Evolutionary conservation across 2,888 invertebrate genomes (phyloP).

Genomic region (Agrochola macilenta): DNA sequence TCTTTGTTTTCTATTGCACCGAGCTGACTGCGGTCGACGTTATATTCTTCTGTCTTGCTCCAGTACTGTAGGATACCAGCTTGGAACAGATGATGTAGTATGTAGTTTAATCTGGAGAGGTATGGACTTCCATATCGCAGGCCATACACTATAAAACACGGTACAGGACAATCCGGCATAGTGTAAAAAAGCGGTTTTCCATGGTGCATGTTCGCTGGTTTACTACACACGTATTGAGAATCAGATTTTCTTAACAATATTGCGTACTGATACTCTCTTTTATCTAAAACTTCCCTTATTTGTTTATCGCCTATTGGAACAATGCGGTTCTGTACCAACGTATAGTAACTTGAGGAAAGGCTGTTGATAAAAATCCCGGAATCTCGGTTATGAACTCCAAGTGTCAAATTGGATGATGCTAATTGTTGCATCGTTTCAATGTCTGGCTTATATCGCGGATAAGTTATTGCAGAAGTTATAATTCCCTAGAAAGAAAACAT

Average conservation of each 20-base stretch:
- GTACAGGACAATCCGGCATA: conserved; percentile 89
- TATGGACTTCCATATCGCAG: conserved; percentile 91
- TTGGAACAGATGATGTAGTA: conserved; percentile 86
- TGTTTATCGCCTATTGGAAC: conserved; percentile 81
- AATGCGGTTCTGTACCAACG: conserved; percentile 77
- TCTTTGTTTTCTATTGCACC: conserved; percentile 72
- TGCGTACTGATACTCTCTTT: conserved; percentile 85
- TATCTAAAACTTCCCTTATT: conserved; percentile 79
- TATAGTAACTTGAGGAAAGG: conserved; percentile 68
- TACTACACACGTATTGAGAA: conserved; percentile 76
- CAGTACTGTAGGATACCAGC: conserved; percentile 88
- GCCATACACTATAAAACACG: conserved; percentile 90
- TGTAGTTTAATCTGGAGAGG: conserved; percentile 83
- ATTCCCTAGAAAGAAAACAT: conserved; percentile 81
- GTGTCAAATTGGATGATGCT: conserved; percentile 76
- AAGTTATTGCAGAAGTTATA: conserved; percentile 84
- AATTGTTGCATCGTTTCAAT: conserved; percentile 77
- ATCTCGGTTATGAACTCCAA: conserved; percentile 83
- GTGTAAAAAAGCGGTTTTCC: conserved; percentile 88
- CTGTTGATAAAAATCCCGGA: conserved; percentile 80
- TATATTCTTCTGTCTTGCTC: conserved; percentile 78
- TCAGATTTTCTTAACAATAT: conserved; percentile 87
- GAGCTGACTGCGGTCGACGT: conserved; percentile 67
- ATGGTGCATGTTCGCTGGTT: conserved; percentile 75
- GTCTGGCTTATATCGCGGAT: conserved; percentile 81